Conservation (phyloP, 2,888 invertebrate species). For the Dasysyrphus tricinctus region DNA sequence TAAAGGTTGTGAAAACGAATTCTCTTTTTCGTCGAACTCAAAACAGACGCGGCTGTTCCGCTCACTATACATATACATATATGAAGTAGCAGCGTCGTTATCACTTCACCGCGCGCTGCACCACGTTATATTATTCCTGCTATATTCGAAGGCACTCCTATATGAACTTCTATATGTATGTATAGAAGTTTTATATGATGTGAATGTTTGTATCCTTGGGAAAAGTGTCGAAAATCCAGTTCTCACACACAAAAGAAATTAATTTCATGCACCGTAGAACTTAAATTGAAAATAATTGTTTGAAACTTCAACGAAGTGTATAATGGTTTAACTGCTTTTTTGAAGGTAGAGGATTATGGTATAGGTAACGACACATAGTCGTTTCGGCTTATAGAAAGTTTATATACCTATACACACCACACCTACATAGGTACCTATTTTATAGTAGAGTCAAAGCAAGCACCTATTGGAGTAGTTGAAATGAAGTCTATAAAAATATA, state of each 20-base stretch:
- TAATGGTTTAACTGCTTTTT: slow-evolving; percentile 71
- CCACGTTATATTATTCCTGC: background rate
- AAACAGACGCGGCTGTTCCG: slow-evolving; percentile 45
- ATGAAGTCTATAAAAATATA: slow-evolving; percentile 23
- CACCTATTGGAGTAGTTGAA: slow-evolving; percentile 4
- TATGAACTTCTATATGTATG: background rate
- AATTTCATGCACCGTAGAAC: slow-evolving; percentile 79
- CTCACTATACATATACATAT: background rate
- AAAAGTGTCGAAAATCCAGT: slow-evolving; percentile 71
- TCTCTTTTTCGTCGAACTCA: slow-evolving; percentile 1
- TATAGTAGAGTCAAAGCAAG: slow-evolving; percentile 2
- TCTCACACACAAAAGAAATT: slow-evolving; percentile 77
- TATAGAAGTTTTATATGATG: slow-evolving; percentile 1
- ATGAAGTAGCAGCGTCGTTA: background rate
- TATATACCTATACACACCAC: background rate
- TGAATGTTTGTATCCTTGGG: slow-evolving; percentile 56
- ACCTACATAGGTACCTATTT: no score
- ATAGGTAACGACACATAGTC: background rate
- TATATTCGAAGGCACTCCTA: background rate
- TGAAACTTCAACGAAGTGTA: slow-evolving; percentile 73
- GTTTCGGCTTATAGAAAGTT: slow-evolving; percentile 23
- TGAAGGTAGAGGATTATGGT: slow-evolving; percentile 12
- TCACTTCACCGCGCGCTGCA: background rate
- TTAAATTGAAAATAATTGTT: slow-evolving; percentile 79
- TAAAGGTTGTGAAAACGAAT: slow-evolving; percentile 40